Percentiles rank a stretch among this genome's conserved stretches.
Conservation (phyloP, 1,140 invertebrate species). For the Dendrolimus punctatus region DNA sequence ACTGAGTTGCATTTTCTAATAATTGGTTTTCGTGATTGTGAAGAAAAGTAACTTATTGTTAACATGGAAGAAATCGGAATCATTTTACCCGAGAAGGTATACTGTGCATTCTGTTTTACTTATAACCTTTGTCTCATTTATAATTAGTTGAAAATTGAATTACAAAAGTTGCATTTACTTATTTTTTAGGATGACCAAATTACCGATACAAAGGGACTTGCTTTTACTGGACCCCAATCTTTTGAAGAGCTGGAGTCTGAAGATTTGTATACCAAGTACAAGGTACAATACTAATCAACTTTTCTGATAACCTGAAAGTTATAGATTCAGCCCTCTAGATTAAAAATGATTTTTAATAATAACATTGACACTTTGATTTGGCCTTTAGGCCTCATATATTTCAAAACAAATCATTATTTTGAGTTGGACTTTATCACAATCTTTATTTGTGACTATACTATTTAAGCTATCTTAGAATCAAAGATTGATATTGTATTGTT, state of each 20-base stretch:
- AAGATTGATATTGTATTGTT: not conserved
- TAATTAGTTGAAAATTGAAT: not conserved
- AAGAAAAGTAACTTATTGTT: not conserved
- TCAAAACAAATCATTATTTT: too few relatives aligned
- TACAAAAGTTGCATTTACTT: not conserved
- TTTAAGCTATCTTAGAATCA: not conserved
- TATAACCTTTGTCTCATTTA: not conserved
- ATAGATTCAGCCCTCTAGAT: too few relatives aligned
- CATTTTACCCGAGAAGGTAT: constrained; percentile 62
- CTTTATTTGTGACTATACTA: not conserved
- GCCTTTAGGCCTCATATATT: too few relatives aligned
- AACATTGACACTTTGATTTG: too few relatives aligned
- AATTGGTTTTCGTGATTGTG: not conserved
- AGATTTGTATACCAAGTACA: constrained; percentile 95
- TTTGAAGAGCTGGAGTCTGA: constrained; percentile 86
- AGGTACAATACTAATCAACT: constrained; percentile 72
- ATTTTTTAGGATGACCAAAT: constrained; percentile 62
- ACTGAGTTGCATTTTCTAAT: constrained; percentile 5
- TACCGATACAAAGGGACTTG: constrained; percentile 53
- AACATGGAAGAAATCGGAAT: constrained; percentile 69
- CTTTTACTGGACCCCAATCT: constrained; percentile 52
- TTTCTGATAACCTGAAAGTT: too few relatives aligned
- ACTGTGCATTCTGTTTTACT: not conserved
- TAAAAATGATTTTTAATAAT: too few relatives aligned
- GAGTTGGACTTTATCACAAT: not conserved